These are phyloP conservation scores for Drosophila bocki DNA, from an alignment of 1,140 invertebrate species.

Conservation along the genomic window DNA sequence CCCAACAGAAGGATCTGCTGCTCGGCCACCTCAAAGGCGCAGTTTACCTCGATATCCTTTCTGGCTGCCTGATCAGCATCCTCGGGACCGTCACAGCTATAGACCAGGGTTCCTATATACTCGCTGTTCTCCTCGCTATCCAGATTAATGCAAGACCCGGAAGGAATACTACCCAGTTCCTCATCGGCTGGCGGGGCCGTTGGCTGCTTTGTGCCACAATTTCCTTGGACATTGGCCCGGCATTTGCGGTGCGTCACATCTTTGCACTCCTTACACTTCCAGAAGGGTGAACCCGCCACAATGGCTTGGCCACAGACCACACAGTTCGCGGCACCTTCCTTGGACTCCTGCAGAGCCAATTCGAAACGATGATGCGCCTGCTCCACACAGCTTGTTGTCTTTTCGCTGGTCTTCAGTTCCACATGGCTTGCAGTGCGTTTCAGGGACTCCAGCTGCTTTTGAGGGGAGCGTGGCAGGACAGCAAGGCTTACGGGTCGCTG, in stretches of 20 bases:
- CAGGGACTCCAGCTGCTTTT: conserved; percentile 38
- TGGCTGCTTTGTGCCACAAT: conserved; percentile 55
- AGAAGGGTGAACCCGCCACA: conserved; percentile 66
- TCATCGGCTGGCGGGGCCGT: conserved; percentile 18
- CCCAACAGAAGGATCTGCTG: conserved; percentile 74
- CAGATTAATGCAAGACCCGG: conserved; percentile 50
- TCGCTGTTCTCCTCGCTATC: conserved; percentile 41
- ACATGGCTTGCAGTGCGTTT: conserved; percentile 65
- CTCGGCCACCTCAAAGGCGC: conserved; percentile 74
- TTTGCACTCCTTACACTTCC: conserved; percentile 83
- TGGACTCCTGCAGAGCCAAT: conserved; percentile 65
- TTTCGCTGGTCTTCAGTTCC: conserved; percentile 35
- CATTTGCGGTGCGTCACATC: conserved; percentile 72
- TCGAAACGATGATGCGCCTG: conserved; percentile 76
- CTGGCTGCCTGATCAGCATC: background rate
- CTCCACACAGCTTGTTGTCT: background rate
- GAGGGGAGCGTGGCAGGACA: conserved; percentile 50
- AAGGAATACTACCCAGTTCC: conserved; percentile 27
- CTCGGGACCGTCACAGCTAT: conserved; percentile 29
- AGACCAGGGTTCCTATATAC: conserved; percentile 65
- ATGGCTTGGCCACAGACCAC: conserved; percentile 64
- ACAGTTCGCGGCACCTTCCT: conserved; percentile 39
- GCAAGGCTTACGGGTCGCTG: conserved; percentile 61
- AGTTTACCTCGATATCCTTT: conserved; percentile 71
- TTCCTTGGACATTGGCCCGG: conserved; percentile 51